Base-by-base conservation (phyloP, 2,888 invertebrate genomes). In the Drosophila greeni region DNA sequence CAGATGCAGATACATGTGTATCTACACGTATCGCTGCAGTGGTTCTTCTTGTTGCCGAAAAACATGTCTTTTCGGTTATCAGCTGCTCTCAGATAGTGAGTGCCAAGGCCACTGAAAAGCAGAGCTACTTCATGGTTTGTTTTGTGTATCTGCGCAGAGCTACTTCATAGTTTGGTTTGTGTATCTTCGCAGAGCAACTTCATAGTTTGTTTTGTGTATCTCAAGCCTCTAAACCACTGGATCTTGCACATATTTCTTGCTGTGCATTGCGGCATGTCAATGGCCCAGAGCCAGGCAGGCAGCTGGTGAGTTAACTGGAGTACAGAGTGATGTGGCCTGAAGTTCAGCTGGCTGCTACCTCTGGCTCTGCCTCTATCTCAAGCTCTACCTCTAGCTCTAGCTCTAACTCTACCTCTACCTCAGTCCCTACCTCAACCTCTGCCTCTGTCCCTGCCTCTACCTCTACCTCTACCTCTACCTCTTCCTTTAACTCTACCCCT, bases 1-100 rank as follows among this genome's bases (percentile, higher is more conserved):
- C 72, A 73, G 65, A 67, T 66, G 64, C 69, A 74, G 67, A 74
- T 76, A 74, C 73, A 68, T 70, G 58, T 77, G 73, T 70, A 77
- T 78, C 67, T 71, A 39, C 69, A 72, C 71, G 52, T 65, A 55
- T 66, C 39, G 58, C 62, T 66, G 29, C 49, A 43, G 12, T 52
- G 23, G 14, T 23, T 37, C n/a, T 23, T 31, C 51, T 57, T 55
- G 60, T 66, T 61, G 53, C 55, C 43, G 5, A 45, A 45, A 43
- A 18, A 29, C 45, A 45, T 45, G 18, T 45, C 14, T 26, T 12
- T 43, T 43, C 43, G 43, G 9, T 43, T 43, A 43, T 16, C 26
- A 12, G 6, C 12, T 18, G 11, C 26, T n/a, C n/a, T n/a, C n/a
- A 29, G 16, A 45, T 18, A 43, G 26, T 1, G 6, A 14, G 7